These are phyloP conservation scores for Gadopsis bispinosus DNA, from an alignment of 2,797 vertebrate genomes.

Conservation along the genomic window DNA sequence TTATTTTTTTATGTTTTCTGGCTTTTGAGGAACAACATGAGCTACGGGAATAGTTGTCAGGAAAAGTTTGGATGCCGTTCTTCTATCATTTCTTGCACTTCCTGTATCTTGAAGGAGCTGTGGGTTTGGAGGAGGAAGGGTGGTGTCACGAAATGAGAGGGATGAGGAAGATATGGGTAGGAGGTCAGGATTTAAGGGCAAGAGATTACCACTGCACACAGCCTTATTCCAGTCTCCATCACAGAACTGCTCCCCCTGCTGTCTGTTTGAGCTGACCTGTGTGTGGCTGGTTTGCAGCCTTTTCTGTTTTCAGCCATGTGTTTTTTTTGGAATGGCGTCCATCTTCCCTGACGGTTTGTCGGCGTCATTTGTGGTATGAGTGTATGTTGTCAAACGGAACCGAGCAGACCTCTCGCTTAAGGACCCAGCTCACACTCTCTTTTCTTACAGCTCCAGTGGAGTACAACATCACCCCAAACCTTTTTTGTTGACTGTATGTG, in stretches of 20 bases:
- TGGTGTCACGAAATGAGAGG: neutral
- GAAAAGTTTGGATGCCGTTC: neutral
- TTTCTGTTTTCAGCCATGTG: constrained; percentile 52
- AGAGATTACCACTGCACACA: constrained; percentile 39
- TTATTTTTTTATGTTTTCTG: neutral
- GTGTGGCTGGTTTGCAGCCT: constrained; percentile 59
- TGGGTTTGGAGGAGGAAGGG: constrained; percentile 25
- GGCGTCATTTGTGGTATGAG: constrained; percentile 58
- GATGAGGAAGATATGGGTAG: neutral
- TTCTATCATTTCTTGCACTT: constrained; percentile 18
- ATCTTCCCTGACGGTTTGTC: constrained; percentile 58
- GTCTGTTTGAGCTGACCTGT: constrained; percentile 52
- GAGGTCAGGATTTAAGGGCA: constrained; percentile 10
- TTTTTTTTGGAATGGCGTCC: constrained; percentile 60
- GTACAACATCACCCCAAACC: constrained; percentile 47
- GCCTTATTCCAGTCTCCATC: constrained; percentile 32
- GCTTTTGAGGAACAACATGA: neutral
- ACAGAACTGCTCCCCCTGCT: constrained; percentile 68
- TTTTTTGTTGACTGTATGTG: constrained; percentile 38
- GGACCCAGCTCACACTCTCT: constrained; percentile 80
- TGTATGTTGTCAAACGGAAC: constrained; percentile 73
- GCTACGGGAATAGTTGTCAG: neutral
- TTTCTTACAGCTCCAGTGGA: constrained; percentile 74
- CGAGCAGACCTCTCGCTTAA: constrained; percentile 77
- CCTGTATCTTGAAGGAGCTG: constrained; percentile 7